phyloP scores from a whole-genome alignment of 2,113 vertebrate genomes.

The Nymphicus hollandicus region DNA sequence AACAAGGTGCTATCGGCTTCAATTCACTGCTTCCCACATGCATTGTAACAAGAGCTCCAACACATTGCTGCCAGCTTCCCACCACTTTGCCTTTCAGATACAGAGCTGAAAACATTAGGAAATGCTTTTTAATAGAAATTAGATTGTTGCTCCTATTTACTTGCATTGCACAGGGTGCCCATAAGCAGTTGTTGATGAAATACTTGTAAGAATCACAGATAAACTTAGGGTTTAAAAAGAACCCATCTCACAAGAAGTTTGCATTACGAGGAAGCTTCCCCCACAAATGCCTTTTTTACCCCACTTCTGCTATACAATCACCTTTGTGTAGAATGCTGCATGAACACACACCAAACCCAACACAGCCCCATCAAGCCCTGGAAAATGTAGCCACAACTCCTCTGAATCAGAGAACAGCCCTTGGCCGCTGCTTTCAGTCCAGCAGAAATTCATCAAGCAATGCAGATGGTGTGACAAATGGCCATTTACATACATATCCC shows the following conservation, averaged over 20 bases:
- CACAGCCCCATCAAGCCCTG: neutral
- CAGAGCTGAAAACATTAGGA: neutral
- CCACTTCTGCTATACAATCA: neutral
- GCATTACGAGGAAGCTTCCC: neutral
- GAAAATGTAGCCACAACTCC: neutral
- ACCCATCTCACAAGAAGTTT: neutral
- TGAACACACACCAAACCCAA: neutral
- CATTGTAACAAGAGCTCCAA: neutral
- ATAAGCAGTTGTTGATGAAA: neutral
- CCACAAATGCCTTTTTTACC: neutral
- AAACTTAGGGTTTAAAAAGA: neutral
- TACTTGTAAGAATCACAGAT: neutral
- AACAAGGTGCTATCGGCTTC: neutral
- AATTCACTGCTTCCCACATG: neutral
- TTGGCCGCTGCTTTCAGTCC: neutral
- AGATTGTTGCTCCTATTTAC: rapidly evolving
- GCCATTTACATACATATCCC: neutral
- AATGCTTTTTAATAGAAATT: neutral
- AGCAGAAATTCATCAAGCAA: neutral
- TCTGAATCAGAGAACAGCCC: neutral
- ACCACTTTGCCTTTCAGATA: neutral
- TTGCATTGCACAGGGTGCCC: neutral
- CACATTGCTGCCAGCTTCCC: neutral
- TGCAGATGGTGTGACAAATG: neutral
- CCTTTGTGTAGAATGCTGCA: neutral